Base-by-base conservation (phyloP, 2,888 invertebrate genomes). In the Rosalia funebris region DNA sequence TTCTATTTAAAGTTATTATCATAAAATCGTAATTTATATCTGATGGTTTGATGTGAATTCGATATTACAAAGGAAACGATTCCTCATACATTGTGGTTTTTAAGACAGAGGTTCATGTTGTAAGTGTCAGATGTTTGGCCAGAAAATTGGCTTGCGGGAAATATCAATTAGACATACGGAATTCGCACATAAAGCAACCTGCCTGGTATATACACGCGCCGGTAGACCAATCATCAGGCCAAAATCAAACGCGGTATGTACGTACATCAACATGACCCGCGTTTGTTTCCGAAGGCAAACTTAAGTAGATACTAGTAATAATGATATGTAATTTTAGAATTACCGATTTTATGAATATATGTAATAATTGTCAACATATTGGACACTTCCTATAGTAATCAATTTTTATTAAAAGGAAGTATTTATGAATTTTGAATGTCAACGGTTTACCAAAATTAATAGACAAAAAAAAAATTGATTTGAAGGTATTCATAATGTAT, bases 161-260 rank as follows among this genome's bases (percentile, higher is more conserved):
- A 52, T 42, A 44, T 44, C 54, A 54, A 55, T 55, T 55, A 55
- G 55, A 55, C 55, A 55, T 55, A 55, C 46, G 55, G 55, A 31
- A 19, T 25, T 36, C 55, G 55, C 37, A 36, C 45, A 14, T 37
- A 52, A 41, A 11, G 12, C 16, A n/a, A 14, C 15, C 16, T 52
- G 25, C 15, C 16, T 52, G 39, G 41, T 25, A 12, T 4, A 17
- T n/a, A 16, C 52, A 52, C 41, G 52, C 41, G 52, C 41, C 25
- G 16, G 39, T 10, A 16, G 25, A 45, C 20, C 14, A 19, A n/a
- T n/a, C n/a, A n/a, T n/a, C n/a, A n/a, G 5, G 9, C 5, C 4
- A 11, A 45, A 45, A 45, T 45, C 42, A 42, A 34, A 11, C 10
- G 34, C 34, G 11, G 11, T 34, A n/a, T 2, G 7, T 34, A 34